Evolutionary conservation across 1,140 invertebrate species (phyloP), one percentile per base, ranked within the genome.

Genomic region (Monochamus saltuarius): DNA sequence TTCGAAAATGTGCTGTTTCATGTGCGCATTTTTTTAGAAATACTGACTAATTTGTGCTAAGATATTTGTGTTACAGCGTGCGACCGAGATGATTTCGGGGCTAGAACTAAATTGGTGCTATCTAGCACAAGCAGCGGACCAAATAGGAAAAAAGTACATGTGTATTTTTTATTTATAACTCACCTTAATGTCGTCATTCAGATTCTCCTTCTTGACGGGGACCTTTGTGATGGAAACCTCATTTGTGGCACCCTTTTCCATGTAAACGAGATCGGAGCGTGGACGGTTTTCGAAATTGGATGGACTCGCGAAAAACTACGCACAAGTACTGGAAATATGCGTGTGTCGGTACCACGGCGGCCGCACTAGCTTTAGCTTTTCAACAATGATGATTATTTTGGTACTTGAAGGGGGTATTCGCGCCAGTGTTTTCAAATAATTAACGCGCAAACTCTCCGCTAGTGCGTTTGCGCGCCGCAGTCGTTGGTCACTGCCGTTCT

Each of bases 161-260:
- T 1, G 42, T 16, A 49, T 29, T 49, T 11, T 29, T 35, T 22
- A 8, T 22, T 19, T 45, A 7, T 13, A 53, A 17, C 38, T 62
- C 55, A 70, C 68, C 58, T 70, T 68, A 47, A 70, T 70, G 40
- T 70, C 66, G 38, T 70, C 66, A 46, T 61, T 64, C 11, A 66
- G 56, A 37, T 34, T 60, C 17, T 68, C 57, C 40, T 70, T 70
- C 38, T 68, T 70, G 1, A 66, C 47, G 8, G 61, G 13, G 22
- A 70, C 50, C 52, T 66, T 68, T 19, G 59, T 54, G 37, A 64
- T 58, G 17, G 64, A 52, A 35, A 64, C 63, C 43, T 66, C 46
- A 35, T 51, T 59, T 13, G 37, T 34, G 29, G 45, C 50, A 57
- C 56, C 39, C 62, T 66, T 64, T 61, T 69, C 67, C 67, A 29